Base-by-base conservation (phyloP, 2,797 vertebrate species). In the Australoheros facetus region DNA sequence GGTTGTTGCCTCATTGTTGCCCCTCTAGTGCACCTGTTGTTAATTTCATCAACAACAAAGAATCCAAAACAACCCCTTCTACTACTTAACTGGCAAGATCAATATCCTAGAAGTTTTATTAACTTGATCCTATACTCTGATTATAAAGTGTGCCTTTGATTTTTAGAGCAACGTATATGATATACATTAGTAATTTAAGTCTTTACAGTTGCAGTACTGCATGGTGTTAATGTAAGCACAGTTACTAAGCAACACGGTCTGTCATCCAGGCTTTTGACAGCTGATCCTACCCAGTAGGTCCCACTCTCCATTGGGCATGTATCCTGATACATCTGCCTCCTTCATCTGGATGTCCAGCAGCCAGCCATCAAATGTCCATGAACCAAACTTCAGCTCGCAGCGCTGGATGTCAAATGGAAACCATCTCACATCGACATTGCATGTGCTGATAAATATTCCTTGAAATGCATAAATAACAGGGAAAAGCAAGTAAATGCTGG, bases 351-450 rank as follows among this genome's bases (percentile, higher is more conserved):
- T 89, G 86, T 96, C 96, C 84, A 96, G 89, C 85, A 96, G 86
- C 96, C 95, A 96, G 62, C 96, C 96, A 5, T 96, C 96, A 84
- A 95, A 96, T 0, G 95, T 95, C 96, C 96, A 96, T 1, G 96
- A 96, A 73, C 96, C 96, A 55, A 96, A 96, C 88, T 96, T 96
- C n/a, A 96, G 77, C 75, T 96, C 94, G 23, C 96, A 96, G 62
- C 93, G 95, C 86, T 96, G 96, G 86, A 96, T 95, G 90, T 96
- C 96, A 55, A 96, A 96, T 0, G 96, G 96, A 83, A 96, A 96
- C 96, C 96, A 96, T 45, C 94, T 92, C n/a, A 96, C 96, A 7
- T 96, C 96, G 54, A 96, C 95, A 1, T 94, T 95, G 57, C 96
- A 96, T 0, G 95, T 95, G 85, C 96, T 96, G 87, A 95, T 86